A percentile compares a stretch with the other conserved stretches of the same genome.
Evolutionary conservation across 1,140 invertebrate species (phyloP).

Genomic region (Leptopilina clavipes): DNA sequence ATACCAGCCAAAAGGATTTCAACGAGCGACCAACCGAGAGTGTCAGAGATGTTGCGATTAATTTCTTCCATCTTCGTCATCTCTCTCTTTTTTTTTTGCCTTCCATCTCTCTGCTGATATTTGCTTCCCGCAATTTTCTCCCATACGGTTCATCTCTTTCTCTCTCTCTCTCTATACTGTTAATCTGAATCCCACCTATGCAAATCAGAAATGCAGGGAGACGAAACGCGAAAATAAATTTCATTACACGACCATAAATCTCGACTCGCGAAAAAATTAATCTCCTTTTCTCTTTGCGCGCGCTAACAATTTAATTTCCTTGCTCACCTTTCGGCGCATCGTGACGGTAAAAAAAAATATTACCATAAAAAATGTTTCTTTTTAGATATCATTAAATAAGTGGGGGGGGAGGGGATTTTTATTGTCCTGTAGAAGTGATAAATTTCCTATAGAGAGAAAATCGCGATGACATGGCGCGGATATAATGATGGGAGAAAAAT

Average conservation of each 20-base stretch:
- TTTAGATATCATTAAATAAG: too few relatives aligned
- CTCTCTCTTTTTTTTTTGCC: conserved; percentile 46
- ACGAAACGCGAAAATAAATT: conserved; percentile 33
- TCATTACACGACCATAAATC: conserved; percentile 33
- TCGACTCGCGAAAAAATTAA: conserved; percentile 29
- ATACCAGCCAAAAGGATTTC: conserved; percentile 49
- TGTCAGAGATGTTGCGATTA: conserved; percentile 60
- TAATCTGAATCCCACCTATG: conserved; percentile 51
- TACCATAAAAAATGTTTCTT: too few relatives aligned
- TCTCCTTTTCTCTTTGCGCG: conserved; percentile 23
- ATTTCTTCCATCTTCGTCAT: conserved; percentile 55
- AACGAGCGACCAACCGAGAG: conserved; percentile 56
- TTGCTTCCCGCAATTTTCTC: conserved; percentile 50
- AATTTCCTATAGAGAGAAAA: too few relatives aligned
- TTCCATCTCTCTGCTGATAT: not conserved
- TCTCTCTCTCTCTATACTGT: conserved; percentile 51
- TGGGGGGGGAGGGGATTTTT: too few relatives aligned
- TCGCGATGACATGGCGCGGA: too few relatives aligned
- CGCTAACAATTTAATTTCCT: conserved; percentile 27
- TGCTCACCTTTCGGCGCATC: not conserved
- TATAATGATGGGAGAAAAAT: too few relatives aligned
- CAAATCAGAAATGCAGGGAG: conserved; percentile 32
- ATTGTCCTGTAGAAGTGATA: too few relatives aligned
- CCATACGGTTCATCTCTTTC: conserved; percentile 41
- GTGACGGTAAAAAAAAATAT: not conserved